These are phyloP conservation scores for Mythimna albipuncta DNA, from an alignment of 2,888 invertebrate species.

Conservation along the genomic window DNA sequence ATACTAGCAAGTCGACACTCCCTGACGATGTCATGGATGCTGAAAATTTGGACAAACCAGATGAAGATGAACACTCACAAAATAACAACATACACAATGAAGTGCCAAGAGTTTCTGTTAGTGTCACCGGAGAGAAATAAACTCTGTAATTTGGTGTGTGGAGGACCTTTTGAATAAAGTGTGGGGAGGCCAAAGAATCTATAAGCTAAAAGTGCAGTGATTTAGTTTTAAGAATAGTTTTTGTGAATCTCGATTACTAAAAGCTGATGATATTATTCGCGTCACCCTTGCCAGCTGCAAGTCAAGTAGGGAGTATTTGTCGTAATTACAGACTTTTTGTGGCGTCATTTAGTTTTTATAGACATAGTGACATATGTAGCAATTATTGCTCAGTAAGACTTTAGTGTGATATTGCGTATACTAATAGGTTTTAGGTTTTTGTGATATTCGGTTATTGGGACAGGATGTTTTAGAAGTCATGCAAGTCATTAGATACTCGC, in stretches of 20 bases:
- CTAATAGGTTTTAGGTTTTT: constrained; percentile 37
- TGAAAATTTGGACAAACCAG: constrained; percentile 73
- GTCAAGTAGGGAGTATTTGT: not conserved
- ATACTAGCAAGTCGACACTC: constrained; percentile 78
- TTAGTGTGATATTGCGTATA: constrained; percentile 40
- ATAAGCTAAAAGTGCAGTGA: constrained; percentile 42
- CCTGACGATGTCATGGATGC: constrained; percentile 81
- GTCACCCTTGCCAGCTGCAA: not conserved
- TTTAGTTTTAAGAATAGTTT: constrained; percentile 30
- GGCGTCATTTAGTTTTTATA: constrained; percentile 4
- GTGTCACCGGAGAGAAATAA: constrained; percentile 47
- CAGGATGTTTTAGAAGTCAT: constrained; percentile 17
- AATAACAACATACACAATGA: constrained; percentile 86
- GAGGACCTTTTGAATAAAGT: not conserved
- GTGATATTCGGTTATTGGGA: constrained; percentile 55
- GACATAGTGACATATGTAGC: not conserved
- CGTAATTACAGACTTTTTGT: not conserved
- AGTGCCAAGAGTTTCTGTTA: constrained; percentile 41
- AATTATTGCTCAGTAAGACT: not conserved
- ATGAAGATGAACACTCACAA: constrained; percentile 19
- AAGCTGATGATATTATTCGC: not conserved
- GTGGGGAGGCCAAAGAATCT: not conserved
- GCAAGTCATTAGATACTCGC: constrained; percentile 33
- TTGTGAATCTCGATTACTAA: constrained; percentile 6
- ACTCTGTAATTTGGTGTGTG: constrained; percentile 18